Base-by-base conservation (phyloP, 2,797 vertebrate genomes). In the Holocentrus rufus region DNA sequence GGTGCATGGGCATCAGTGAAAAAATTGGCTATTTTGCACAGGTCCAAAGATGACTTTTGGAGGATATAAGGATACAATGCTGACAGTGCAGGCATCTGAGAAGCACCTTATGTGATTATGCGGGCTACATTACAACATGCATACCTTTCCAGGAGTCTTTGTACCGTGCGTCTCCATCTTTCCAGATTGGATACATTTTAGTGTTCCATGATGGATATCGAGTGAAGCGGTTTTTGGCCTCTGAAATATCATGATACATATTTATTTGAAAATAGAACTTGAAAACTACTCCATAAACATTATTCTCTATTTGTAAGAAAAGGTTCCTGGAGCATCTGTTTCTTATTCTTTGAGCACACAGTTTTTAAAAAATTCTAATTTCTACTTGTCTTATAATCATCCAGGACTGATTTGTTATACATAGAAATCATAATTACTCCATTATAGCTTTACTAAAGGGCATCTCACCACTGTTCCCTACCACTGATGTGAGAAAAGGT, bases 91-190 rank as follows among this genome's bases (percentile, higher is more conserved):
- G 10, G 62, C 47, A 44, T 11, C n/a, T 53, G 22, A 6, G 36
- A 31, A 7, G 17, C 9, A 22, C 6, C 31, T 30, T 63, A 13
- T 18, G 5, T 30, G 22, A 57, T 52, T 25, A 4, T 25, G 1
- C 14, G 7, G 25, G 14, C 39, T 10, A 13, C n/a, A 39, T 47
- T 22, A 15, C 6, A 39, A 20, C 13, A 71, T 17, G 27, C 71
- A 6, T 57, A 97, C 96, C 97, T 95, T 84, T 94, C 97, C 97
- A 98, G 85, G 95, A 94, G 73, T 95, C 92, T 72, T 54, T 86
- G 44, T 88, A 90, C 27, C 85, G 90, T 0, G 36, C 13, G 72
- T 94, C 92, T 76, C 90, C 92, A 22, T 94, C 92, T 77, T 91
- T 95, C 96, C 96, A 97, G 3, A 93, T 84, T 0, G 94, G 96